Base-by-base conservation (phyloP, 2,888 invertebrate species). In the Hirtodrosophila cameraria region DNA sequence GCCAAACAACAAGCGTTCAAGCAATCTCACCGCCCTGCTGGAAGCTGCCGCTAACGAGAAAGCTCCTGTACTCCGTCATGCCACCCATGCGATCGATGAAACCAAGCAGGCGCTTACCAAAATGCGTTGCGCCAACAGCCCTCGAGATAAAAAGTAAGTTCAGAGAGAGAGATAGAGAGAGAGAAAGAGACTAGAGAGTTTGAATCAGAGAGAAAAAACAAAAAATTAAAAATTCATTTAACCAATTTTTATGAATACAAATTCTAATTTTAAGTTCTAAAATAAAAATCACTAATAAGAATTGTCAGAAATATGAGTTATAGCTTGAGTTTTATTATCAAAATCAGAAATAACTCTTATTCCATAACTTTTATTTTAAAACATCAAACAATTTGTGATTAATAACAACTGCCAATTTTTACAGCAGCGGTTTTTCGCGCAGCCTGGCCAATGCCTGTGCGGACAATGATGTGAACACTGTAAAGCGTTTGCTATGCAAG, bases 81-180 rank as follows among this genome's bases (percentile, higher is more conserved):
- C 91, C 57, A 91, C 97, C 87, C 97, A 97, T 92, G 98, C 98
- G 75, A 94, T 99, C 88, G 98, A 98, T 93, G 98, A 98, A 92
- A 98, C 98, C 59, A 98, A 98, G 70, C 98, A 98, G 84, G 98
- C 98, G 55, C 93, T 99, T 76, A 98, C 97, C 80, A 95, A 97
- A 90, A 98, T 98, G 97, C 95, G 98, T 88, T 96, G 95, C 91
- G 97, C 97, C 91, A 97, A 95, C 90, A 90, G 90, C 70, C 94
- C 94, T 66, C 93, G 94, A 66, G 93, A 94, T 78, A 92, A 92
- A 87, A 91, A 90, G 89, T 92, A 89, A 90, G 91, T 91, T 4
- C 5, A 20, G n/a, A 2, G 8, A 8, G 5, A 18, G 3, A 8
- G 7, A 27, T 28, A 48, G 11, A 25, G 3, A 11, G 1, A 5